Evolutionary conservation across 1,140 invertebrate genomes (phyloP).

Genomic region (Cecropterus lyciades): DNA sequence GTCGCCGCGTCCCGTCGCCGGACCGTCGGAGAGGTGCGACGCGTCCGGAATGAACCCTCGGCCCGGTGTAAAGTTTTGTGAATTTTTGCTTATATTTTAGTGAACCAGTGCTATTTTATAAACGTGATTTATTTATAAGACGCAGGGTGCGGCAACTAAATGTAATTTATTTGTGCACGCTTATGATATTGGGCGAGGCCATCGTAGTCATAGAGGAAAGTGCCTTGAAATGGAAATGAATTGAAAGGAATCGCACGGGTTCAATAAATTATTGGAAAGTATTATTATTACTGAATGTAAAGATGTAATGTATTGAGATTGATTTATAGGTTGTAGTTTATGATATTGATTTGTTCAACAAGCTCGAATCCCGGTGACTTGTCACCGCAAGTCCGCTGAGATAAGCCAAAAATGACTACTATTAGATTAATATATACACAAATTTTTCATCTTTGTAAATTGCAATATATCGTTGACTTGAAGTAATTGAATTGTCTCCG

Average conservation of each 20-base stretch:
- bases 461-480: not conserved
- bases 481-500: slow-evolving; percentile 42
- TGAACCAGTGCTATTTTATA: slow-evolving; percentile 47
- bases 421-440: slow-evolving; percentile 3
- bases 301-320: slow-evolving; percentile 30
- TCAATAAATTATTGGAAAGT: slow-evolving; percentile 40
- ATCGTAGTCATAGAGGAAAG: slow-evolving; percentile 36
- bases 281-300: slow-evolving; percentile 40
- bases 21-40: slow-evolving; percentile 2
- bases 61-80: slow-evolving; percentile 20
- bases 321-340: slow-evolving; percentile 29
- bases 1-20: too few relatives aligned
- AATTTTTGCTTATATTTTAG: slow-evolving; percentile 33
- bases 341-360: slow-evolving; percentile 12
- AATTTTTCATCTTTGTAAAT: slow-evolving; percentile 12
- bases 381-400: not conserved
- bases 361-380: slow-evolving; percentile 23
- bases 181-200: slow-evolving; percentile 31
- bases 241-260: slow-evolving; percentile 30
- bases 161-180: slow-evolving; percentile 37
- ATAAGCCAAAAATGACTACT: slow-evolving; percentile 28
- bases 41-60: too few relatives aligned
- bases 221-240: slow-evolving; percentile 48
- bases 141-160: slow-evolving; percentile 48
- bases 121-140: slow-evolving; percentile 27